These are phyloP conservation scores for Fopius arisanus DNA, from an alignment of 1,140 invertebrate genomes.

Conservation along the genomic window DNA sequence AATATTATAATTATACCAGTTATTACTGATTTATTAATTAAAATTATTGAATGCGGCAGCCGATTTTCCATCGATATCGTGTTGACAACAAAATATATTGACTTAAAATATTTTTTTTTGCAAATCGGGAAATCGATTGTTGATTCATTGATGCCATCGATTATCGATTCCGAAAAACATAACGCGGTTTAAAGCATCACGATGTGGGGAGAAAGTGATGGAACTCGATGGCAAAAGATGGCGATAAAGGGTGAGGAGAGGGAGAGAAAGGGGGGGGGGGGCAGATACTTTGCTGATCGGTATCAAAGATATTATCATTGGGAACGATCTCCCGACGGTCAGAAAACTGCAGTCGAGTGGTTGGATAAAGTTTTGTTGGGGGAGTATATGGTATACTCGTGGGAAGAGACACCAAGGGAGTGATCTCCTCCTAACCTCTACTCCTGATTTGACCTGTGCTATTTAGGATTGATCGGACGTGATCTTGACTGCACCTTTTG, in stretches of 20 bases:
- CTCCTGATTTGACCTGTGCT: constrained; percentile 36
- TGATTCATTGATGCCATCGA: constrained; percentile 20
- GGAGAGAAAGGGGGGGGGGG: not conserved
- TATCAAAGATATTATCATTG: constrained; percentile 52
- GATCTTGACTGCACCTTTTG: constrained; percentile 24
- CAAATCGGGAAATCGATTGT: too few species aligned
- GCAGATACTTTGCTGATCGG: constrained; percentile 46
- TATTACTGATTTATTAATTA: too few species aligned
- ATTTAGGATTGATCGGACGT: constrained; percentile 29
- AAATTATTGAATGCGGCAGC: too few species aligned
- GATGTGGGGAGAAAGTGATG: constrained; percentile 55
- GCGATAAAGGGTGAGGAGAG: not conserved
- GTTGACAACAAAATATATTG: too few species aligned
- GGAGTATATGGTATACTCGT: constrained; percentile 40
- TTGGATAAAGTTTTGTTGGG: not conserved
- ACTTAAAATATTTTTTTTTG: too few species aligned
- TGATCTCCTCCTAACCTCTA: constrained; percentile 40
- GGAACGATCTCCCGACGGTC: constrained; percentile 51
- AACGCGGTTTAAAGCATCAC: constrained; percentile 31
- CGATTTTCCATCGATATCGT: too few species aligned
- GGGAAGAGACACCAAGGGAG: constrained; percentile 43
- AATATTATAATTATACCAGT: too few species aligned
- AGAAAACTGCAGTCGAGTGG: constrained; percentile 39
- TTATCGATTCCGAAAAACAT: constrained; percentile 25
- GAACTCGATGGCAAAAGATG: constrained; percentile 45